Percentiles rank a stretch among this genome's conserved stretches.
Evolutionary conservation across 2,797 vertebrate species (phyloP).

Genomic region (Cuculus canorus): DNA sequence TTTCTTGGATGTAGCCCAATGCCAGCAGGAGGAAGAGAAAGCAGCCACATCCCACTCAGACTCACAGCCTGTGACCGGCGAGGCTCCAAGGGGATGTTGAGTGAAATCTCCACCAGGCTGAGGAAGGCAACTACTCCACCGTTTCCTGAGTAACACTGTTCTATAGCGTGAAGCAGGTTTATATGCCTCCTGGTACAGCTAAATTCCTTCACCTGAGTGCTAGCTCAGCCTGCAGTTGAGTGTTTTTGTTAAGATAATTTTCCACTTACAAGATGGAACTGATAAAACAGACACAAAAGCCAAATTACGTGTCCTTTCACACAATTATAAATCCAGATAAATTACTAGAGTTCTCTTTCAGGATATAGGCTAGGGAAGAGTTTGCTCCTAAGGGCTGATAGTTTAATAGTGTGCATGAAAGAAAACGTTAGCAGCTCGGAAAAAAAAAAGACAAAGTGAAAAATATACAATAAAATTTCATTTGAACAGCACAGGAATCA

Average conservation of each 20-base stretch:
- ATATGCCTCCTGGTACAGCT: not conserved
- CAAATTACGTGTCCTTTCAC: not conserved
- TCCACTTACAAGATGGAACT: not conserved
- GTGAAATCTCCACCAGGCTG: not conserved
- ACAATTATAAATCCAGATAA: not conserved
- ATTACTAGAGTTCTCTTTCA: not conserved
- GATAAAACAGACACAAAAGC: not conserved
- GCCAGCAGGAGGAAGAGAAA: not conserved
- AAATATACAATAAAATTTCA: not conserved
- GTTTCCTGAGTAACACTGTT: not conserved
- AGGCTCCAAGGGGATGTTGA: fast-evolving
- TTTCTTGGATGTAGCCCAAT: not conserved
- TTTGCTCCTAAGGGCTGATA: fast-evolving
- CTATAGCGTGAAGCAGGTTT: not conserved
- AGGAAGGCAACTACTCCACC: not conserved
- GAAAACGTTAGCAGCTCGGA: not conserved
- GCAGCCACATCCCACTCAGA: not conserved
- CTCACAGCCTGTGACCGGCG: fast-evolving
- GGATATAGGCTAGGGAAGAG: not conserved
- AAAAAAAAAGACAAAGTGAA: not conserved
- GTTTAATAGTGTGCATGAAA: not conserved
- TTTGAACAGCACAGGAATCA: not conserved
- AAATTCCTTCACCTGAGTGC: not conserved
- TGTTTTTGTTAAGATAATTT: not conserved
- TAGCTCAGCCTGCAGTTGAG: not conserved